These are phyloP conservation scores for Caenorhabditis sp. DNA, from an alignment of 2,888 invertebrate genomes.

Conservation along the genomic window DNA sequence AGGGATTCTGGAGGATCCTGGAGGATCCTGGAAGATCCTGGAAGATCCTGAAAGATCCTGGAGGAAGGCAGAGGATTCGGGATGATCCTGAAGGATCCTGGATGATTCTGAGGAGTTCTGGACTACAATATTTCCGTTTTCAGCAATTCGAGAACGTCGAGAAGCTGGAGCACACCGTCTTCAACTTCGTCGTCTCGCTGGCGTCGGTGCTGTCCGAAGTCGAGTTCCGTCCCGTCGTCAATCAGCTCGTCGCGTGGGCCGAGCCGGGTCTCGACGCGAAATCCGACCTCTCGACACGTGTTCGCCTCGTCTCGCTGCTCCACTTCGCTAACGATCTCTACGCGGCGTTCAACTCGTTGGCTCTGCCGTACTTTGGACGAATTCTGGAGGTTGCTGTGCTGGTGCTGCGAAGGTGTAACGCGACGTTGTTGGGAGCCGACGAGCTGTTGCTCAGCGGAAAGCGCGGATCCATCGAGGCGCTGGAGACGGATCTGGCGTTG, in stretches of 20 bases:
- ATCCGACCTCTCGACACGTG: conserved; percentile 47
- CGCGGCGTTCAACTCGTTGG: conserved; percentile 75
- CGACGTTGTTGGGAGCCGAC: conserved; percentile 53
- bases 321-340: conserved; percentile 79
- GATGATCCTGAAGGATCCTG: too few species aligned
- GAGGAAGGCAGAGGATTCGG: too few species aligned
- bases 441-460: conserved; percentile 72
- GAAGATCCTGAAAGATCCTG: neutral
- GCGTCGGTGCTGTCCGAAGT: conserved; percentile 67
- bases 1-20: too few species aligned
- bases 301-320: conserved; percentile 74
- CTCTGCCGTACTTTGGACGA: conserved; percentile 78
- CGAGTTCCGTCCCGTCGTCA: conserved; percentile 75
- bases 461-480: conserved; percentile 69
- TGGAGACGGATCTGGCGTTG: conserved; percentile 72
- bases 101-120: neutral
- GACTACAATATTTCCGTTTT: neutral
- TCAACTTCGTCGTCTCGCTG: conserved; percentile 64
- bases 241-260: conserved; percentile 74
- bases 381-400: conserved; percentile 75
- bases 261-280: conserved; percentile 66
- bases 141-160: conserved; percentile 68
- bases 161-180: conserved; percentile 63
- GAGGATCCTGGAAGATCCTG: too few species aligned
- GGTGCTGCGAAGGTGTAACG: conserved; percentile 73